Evolutionary conservation across 2,888 invertebrate genomes (phyloP).

Genomic region (Diabrotica balteata): DNA sequence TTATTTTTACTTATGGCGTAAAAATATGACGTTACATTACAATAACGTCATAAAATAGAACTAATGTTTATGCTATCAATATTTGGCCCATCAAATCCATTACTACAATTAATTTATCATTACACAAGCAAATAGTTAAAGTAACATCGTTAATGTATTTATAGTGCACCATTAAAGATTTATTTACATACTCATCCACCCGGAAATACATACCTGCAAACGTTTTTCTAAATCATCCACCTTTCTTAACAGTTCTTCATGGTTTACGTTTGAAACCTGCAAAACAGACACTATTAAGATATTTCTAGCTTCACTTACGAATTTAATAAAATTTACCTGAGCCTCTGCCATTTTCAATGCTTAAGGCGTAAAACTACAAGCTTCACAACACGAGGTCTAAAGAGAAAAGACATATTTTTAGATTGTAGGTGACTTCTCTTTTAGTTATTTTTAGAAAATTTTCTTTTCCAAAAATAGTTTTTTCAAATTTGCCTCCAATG

Average conservation of each 20-base stretch:
- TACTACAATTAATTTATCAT: too few species aligned
- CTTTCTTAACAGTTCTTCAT: conserved; percentile 17
- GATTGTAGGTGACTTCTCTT: conserved; percentile 41
- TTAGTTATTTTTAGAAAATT: conserved; percentile 49
- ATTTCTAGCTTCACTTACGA: too few species aligned
- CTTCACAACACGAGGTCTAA: conserved; percentile 26
- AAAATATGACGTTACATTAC: too few species aligned
- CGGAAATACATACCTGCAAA: conserved; percentile 15
- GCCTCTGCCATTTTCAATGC: conserved; percentile 35
- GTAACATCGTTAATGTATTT: too few species aligned
- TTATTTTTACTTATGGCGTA: too few species aligned
- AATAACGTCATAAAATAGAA: too few species aligned
- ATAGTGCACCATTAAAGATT: neutral
- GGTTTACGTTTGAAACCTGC: conserved; percentile 11
- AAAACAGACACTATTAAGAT: neutral
- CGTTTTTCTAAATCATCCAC: conserved; percentile 22
- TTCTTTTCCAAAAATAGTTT: conserved; percentile 4
- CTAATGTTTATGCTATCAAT: too few species aligned
- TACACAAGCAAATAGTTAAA: too few species aligned
- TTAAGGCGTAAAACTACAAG: conserved; percentile 25
- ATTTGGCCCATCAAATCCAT: too few species aligned
- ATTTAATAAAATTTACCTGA: conserved; percentile 21
- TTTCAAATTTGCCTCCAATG: conserved; percentile 45
- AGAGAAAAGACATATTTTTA: conserved; percentile 45
- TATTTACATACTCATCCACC: neutral